These are phyloP conservation scores for Luehdorfia chinensis DNA, from an alignment of 1,140 invertebrate genomes.

Conservation along the genomic window DNA sequence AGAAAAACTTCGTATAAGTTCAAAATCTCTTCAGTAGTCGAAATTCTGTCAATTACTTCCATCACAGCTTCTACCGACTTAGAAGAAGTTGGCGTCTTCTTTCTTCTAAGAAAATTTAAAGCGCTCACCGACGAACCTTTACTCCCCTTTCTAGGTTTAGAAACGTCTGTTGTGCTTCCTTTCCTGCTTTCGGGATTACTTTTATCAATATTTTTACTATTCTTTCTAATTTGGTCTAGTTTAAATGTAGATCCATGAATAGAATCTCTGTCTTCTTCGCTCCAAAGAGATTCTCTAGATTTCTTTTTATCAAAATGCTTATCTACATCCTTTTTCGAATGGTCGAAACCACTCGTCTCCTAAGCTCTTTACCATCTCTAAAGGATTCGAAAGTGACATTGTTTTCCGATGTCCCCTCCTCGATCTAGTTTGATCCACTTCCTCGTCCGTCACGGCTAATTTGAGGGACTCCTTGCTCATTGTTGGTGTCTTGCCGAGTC, in stretches of 20 bases:
- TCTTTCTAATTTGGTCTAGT: slow-evolving; percentile 57
- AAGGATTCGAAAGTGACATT: slow-evolving; percentile 89
- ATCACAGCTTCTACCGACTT: slow-evolving; percentile 59
- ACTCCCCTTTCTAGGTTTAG: slow-evolving; percentile 61
- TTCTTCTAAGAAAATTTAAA: slow-evolving; percentile 65
- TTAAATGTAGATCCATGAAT: slow-evolving; percentile 59
- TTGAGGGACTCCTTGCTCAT: slow-evolving; percentile 71
- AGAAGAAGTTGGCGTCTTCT: slow-evolving; percentile 59
- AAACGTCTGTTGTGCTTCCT: slow-evolving; percentile 47
- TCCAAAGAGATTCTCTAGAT: slow-evolving; percentile 68
- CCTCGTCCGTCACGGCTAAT: slow-evolving; percentile 62
- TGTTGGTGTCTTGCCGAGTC: slow-evolving; percentile 55
- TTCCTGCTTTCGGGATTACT: slow-evolving; percentile 41
- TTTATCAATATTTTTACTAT: slow-evolving; percentile 66
- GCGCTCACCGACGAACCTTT: slow-evolving; percentile 67
- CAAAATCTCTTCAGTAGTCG: slow-evolving; percentile 52
- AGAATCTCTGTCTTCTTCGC: slow-evolving; percentile 65
- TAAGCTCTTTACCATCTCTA: slow-evolving; percentile 73
- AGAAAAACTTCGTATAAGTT: slow-evolving; percentile 60
- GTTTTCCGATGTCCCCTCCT: slow-evolving; percentile 82
- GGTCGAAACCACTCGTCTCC: slow-evolving; percentile 71
- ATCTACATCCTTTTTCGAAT: slow-evolving; percentile 58
- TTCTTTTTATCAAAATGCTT: slow-evolving; percentile 70
- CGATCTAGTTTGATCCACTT: slow-evolving; percentile 46
- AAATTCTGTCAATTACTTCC: slow-evolving; percentile 49